Conservation (phyloP, 2,113 vertebrate species). For the Coptodon rendalli region DNA sequence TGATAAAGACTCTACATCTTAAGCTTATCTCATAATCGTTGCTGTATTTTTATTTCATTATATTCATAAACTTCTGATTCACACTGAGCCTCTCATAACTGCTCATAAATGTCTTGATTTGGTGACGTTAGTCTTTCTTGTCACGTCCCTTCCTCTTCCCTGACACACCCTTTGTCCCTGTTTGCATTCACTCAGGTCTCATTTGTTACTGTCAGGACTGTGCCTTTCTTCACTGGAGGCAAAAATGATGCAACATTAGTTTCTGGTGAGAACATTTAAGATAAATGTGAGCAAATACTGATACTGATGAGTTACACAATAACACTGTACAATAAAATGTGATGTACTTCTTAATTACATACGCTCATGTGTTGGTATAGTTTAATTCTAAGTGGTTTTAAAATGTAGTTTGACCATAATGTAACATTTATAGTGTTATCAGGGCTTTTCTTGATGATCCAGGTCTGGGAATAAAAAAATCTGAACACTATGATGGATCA, state of each 20-base stretch:
- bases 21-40: background rate
- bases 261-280: background rate
- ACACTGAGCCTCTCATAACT: background rate
- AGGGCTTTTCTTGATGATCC: rapidly evolving
- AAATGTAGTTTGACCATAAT: background rate
- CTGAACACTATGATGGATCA: background rate
- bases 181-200: background rate
- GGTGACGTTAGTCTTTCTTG: rapidly evolving
- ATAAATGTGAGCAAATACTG: background rate
- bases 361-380: background rate
- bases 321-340: background rate
- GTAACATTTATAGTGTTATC: rapidly evolving
- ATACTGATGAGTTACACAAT: background rate
- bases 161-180: background rate
- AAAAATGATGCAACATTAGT: background rate
- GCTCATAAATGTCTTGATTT: background rate
- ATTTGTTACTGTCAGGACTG: rapidly evolving
- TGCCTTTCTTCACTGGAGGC: background rate
- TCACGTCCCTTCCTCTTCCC: background rate
- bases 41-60: background rate
- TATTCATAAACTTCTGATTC: rapidly evolving
- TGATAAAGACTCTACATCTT: background rate
- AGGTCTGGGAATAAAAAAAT: background rate
- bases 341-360: rapidly evolving
- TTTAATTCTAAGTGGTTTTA: background rate